Conservation (phyloP, 2,113 vertebrate species). For the Odontophorus gujanensis region DNA sequence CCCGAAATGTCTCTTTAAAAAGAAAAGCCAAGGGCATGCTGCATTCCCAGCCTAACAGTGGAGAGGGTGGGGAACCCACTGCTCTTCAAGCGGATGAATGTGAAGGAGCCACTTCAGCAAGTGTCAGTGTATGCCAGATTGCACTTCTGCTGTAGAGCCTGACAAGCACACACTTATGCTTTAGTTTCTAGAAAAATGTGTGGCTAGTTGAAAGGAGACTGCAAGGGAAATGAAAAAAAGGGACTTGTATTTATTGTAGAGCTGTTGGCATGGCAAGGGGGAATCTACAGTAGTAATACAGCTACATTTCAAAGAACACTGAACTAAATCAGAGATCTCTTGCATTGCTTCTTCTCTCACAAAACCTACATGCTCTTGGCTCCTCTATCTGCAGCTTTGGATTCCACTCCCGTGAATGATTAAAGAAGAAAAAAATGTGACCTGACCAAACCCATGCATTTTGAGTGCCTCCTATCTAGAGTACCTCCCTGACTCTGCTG, state of each 20-base stretch:
- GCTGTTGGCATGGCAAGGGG: neutral
- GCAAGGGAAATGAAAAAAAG: neutral
- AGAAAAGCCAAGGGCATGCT: neutral
- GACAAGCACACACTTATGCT: neutral
- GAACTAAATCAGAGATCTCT: neutral
- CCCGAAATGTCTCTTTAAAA: neutral
- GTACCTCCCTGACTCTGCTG: conserved; percentile 21
- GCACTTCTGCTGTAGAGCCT: neutral
- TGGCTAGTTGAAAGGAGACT: neutral
- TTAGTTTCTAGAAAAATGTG: neutral
- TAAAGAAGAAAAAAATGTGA: conserved; percentile 38
- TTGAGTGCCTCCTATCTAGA: neutral
- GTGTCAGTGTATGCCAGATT: neutral
- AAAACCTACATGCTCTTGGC: neutral
- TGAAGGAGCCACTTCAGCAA: neutral
- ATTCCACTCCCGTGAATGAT: conserved; percentile 38
- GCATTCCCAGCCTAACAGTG: fast-evolving
- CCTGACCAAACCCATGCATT: conserved; percentile 46
- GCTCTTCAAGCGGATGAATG: neutral
- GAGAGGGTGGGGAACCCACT: neutral
- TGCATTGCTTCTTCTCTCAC: neutral
- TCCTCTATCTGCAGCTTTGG: neutral
- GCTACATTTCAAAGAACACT: neutral
- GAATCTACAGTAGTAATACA: neutral
- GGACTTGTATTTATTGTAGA: neutral